Conservation (phyloP, 2,797 vertebrate genomes). For the Acanthiza pusilla region DNA sequence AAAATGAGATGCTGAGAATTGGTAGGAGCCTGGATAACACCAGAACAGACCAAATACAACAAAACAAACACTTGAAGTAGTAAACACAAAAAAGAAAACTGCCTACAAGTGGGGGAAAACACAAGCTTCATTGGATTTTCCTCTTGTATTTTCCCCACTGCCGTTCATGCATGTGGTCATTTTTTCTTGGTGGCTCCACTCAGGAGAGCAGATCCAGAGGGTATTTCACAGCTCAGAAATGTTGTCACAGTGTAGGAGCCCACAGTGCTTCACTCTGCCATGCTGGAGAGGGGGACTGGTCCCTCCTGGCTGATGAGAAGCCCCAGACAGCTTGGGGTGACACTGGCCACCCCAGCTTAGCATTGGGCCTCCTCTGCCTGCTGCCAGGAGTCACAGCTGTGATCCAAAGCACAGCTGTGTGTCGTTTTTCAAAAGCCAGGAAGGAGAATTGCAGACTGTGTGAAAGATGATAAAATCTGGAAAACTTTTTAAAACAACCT, state of each 20-base stretch:
- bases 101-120: not conserved
- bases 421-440: not conserved
- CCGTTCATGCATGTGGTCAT: not conserved
- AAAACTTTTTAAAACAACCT: conserved; percentile 26
- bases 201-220: not conserved
- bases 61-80: not conserved
- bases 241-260: not conserved
- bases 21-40: not conserved
- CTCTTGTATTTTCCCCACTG: not conserved
- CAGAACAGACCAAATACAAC: not conserved
- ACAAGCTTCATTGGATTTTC: not conserved
- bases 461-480: conserved; percentile 51
- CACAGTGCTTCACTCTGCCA: rapidly evolving
- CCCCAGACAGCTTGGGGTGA: rapidly evolving
- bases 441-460: conserved; percentile 40
- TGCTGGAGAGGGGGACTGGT: rapidly evolving
- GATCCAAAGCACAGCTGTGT: conserved; percentile 25
- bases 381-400: conserved; percentile 1
- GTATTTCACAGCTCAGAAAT: not conserved
- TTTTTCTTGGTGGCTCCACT: not conserved
- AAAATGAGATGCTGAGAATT: conserved; percentile 4
- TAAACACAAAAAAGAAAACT: not conserved
- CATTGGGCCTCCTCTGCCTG: not conserved
- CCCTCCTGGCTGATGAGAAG: not conserved
- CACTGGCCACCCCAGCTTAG: not conserved